Evolutionary conservation across 2,113 vertebrate genomes (phyloP).

Genomic region (Noturus placidus): DNA sequence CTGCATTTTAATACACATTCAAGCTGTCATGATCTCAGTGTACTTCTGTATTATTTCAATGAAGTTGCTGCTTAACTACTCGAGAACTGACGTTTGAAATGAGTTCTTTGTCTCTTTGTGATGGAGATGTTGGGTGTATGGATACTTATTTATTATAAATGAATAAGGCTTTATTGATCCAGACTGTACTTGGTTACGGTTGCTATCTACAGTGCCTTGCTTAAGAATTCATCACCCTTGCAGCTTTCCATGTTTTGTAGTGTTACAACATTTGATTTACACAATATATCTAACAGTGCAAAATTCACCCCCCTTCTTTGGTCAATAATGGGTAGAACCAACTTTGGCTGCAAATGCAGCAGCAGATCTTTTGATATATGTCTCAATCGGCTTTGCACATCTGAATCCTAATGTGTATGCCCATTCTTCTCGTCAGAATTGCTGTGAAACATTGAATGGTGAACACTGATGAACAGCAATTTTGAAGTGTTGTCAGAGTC

Average conservation of each 20-base stretch:
- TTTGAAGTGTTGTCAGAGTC: background rate
- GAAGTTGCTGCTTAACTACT: conserved; percentile 24
- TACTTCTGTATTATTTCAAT: background rate
- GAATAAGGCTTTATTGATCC: background rate
- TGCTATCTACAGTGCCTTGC: background rate
- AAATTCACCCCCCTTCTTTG: background rate
- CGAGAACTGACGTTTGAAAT: conserved; percentile 14
- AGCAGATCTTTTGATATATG: background rate
- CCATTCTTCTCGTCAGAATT: background rate
- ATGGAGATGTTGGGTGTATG: background rate
- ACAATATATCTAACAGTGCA: background rate
- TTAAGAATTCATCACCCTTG: no score
- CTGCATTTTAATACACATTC: conserved; percentile 46
- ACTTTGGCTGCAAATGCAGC: background rate
- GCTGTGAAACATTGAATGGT: background rate
- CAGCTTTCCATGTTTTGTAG: background rate
- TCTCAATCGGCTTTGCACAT: background rate
- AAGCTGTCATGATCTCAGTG: background rate
- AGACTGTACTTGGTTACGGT: background rate
- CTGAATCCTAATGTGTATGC: background rate
- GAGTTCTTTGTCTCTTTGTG: background rate
- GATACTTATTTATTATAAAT: background rate
- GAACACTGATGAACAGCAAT: background rate
- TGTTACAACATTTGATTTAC: background rate
- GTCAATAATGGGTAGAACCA: background rate